A percentile compares a stretch with the other conserved stretches of the same genome.
These are phyloP conservation scores for Catharus ustulatus DNA, from an alignment of 2,797 vertebrate genomes.

Conservation along the genomic window DNA sequence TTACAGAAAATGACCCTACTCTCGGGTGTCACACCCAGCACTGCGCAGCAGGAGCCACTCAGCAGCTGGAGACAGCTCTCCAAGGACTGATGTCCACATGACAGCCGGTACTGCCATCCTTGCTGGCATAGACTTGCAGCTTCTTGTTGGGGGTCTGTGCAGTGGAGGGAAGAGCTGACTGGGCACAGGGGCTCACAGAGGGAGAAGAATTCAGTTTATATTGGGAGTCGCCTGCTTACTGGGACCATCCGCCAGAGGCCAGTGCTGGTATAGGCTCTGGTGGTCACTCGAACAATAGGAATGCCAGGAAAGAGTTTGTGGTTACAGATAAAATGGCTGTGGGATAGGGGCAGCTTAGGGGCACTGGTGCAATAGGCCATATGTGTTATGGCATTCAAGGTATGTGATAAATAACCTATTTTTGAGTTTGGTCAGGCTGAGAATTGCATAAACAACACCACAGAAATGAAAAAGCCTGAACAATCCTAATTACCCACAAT, in stretches of 20 bases:
- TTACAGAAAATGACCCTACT: not conserved
- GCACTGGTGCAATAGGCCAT: not conserved
- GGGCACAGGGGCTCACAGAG: not conserved
- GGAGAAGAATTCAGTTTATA: not conserved
- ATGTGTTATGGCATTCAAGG: not conserved
- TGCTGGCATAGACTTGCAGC: fast-evolving
- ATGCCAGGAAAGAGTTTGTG: not conserved
- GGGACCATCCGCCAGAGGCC: not conserved
- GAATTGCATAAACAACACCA: not conserved
- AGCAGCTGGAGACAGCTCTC: not conserved
- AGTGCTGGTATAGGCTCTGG: not conserved
- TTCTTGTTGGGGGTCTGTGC: not conserved
- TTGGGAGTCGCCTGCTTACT: not conserved
- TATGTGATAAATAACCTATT: constrained; percentile 1
- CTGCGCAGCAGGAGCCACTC: not conserved
- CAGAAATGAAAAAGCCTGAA: not conserved
- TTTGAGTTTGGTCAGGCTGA: not conserved
- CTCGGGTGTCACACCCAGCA: not conserved
- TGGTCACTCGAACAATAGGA: not conserved
- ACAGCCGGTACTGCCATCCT: not conserved
- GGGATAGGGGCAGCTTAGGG: not conserved
- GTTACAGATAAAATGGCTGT: not conserved
- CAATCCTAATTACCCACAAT: not conserved
- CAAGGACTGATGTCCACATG: fast-evolving
- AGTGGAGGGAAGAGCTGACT: not conserved